Evolutionary conservation across 2,797 vertebrate species (phyloP).

Genomic region (Microctenopoma steveboyesi): DNA sequence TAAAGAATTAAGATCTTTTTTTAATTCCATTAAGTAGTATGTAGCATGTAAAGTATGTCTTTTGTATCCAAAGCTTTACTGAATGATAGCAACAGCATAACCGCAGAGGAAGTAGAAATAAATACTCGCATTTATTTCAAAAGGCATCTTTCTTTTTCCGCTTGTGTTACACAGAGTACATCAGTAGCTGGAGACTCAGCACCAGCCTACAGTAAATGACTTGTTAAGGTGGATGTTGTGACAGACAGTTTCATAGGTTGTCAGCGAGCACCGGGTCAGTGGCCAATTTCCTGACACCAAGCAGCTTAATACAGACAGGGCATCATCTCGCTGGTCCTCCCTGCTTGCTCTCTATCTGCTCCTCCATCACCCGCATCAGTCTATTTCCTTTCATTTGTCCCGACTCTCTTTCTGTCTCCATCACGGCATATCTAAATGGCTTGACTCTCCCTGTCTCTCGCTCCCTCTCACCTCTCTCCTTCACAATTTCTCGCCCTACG

Average conservation of each 20-base stretch:
- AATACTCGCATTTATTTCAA: background rate
- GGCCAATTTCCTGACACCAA: constrained; percentile 65
- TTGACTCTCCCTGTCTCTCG: constrained; percentile 10
- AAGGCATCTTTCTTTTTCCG: background rate
- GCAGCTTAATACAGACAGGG: constrained; percentile 56
- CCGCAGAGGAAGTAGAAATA: background rate
- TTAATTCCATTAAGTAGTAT: too few species aligned
- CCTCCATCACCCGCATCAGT: constrained; percentile 56
- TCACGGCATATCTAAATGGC: constrained; percentile 54
- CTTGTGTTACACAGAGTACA: background rate
- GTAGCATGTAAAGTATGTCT: too few species aligned
- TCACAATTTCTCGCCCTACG: constrained; percentile 52
- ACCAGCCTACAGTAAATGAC: constrained; percentile 16
- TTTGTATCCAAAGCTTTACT: background rate
- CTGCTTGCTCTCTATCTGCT: constrained; percentile 47
- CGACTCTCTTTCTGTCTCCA: constrained; percentile 30
- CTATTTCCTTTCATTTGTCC: constrained; percentile 61
- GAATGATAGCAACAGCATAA: background rate
- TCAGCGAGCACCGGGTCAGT: constrained; percentile 48
- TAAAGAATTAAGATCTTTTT: too few species aligned
- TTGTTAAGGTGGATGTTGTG: constrained; percentile 37
- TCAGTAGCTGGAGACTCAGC: background rate
- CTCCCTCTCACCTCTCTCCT: constrained; percentile 35
- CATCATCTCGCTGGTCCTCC: constrained; percentile 47
- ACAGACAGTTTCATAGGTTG: constrained; percentile 41